Percentiles rank a stretch among this genome's conserved stretches.
These are phyloP conservation scores for Xiphydria camelus DNA, from an alignment of 2,888 invertebrate species.

Conservation along the genomic window DNA sequence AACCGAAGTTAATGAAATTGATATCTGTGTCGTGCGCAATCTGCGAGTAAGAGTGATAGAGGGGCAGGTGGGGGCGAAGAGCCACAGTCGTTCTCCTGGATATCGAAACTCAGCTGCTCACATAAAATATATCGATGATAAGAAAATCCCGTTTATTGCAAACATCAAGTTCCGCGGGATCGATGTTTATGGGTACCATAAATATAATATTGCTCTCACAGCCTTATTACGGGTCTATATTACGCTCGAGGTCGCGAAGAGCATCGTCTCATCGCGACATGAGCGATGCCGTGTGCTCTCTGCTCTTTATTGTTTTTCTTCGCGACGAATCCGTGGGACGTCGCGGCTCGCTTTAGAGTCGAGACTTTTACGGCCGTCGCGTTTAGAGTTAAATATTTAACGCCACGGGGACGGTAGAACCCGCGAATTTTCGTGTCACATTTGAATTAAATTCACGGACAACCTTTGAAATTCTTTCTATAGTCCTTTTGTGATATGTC, in stretches of 20 bases:
- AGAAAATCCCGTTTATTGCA: slow-evolving; percentile 34
- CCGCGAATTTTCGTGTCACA: too few species aligned
- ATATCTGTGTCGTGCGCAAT: slow-evolving; percentile 10
- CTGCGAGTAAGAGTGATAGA: not conserved
- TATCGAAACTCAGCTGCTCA: slow-evolving; percentile 1
- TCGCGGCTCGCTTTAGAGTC: too few species aligned
- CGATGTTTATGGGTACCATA: slow-evolving; percentile 34
- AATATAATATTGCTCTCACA: slow-evolving; percentile 35
- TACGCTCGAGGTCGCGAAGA: slow-evolving; percentile 21
- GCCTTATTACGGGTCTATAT: slow-evolving; percentile 38
- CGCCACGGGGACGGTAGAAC: slow-evolving; percentile 22
- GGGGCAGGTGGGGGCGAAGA: not conserved
- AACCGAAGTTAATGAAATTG: slow-evolving; percentile 12
- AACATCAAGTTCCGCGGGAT: slow-evolving; percentile 32
- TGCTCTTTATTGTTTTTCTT: slow-evolving; percentile 10
- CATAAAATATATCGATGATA: slow-evolving; percentile 25
- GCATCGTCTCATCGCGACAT: slow-evolving; percentile 11
- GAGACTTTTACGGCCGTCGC: slow-evolving; percentile 36
- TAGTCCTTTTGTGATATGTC: too few species aligned
- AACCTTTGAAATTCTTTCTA: too few species aligned
- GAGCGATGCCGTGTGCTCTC: slow-evolving; percentile 1
- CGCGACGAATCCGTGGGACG: too few species aligned
- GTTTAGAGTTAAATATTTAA: slow-evolving; percentile 44
- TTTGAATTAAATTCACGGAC: too few species aligned
- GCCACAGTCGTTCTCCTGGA: too few species aligned